Evolutionary conservation across 2,113 vertebrate genomes (phyloP), one percentile per base, ranked within the genome.

Genomic region (Salminus brasiliensis): DNA sequence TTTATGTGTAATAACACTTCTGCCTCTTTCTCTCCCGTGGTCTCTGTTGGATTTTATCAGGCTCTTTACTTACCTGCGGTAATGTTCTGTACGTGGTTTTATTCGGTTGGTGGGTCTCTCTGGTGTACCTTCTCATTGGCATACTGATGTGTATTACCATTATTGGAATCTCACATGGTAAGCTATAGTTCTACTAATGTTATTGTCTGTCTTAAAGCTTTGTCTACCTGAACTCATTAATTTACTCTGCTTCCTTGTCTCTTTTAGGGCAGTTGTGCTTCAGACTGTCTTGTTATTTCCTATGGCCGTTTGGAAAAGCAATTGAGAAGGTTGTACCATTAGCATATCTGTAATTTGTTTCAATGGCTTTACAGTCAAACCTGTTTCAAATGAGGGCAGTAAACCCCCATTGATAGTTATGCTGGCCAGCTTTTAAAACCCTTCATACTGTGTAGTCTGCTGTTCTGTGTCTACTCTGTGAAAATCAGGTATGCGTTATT

Each of bases 101-200:
- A 30, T 95, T 97, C 0, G 95, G 96, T 62, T 97, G 96, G 95
- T 96, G 96, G 96, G 85, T 95, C 47, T 92, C 90, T 12, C 63
- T 95, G 41, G 76, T 90, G 16, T 95, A 96, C 2, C 0, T 93
- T 62, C 66, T 96, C 0, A 71, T 95, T 34, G 89, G 94, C 45
- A 32, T 87, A 0, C 0, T 91, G 36, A 97, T 97, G 95, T 95
- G 95, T 36, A 0, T 93, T 86, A 94, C 94, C 0, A 0, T 97
- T 5, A 9, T 93, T 27, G 95, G 94, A 12, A 82, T 86, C 32
- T 92, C 95, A 0, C 93, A 96, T 0, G 95, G 96, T 97, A 86
- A 81, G 93, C 32, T n/a, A n/a, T 29, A 9, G 0, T 47, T 12
- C 6, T 12, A 9, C 32, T 27, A 25, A 30, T 18, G 23, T 52